A percentile compares a stretch with the other conserved stretches of the same genome.
These are phyloP conservation scores for Saccopteryx bilineata DNA, from an alignment of 2,113 vertebrate genomes.

Conservation along the genomic window DNA sequence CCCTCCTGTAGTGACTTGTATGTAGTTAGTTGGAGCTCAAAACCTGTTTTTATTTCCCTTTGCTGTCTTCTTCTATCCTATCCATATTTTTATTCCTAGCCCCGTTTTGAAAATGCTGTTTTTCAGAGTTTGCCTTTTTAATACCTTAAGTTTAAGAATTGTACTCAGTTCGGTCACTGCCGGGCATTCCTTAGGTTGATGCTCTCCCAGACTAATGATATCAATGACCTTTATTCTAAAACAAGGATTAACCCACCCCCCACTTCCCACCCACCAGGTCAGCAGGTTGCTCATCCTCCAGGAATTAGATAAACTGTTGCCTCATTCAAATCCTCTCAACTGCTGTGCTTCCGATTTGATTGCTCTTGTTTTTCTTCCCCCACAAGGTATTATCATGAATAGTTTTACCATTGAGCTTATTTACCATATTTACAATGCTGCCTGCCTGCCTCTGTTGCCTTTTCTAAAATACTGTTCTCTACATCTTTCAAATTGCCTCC, in stretches of 20 bases:
- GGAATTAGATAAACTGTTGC: slow-evolving; percentile 30
- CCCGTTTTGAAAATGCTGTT: not conserved
- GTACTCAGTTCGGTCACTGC: not conserved
- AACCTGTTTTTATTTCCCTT: not conserved
- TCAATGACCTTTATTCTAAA: slow-evolving; percentile 45
- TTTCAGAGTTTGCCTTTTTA: not conserved
- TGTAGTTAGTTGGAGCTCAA: not conserved
- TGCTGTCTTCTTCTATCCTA: not conserved
- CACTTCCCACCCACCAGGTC: not conserved
- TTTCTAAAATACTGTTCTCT: slow-evolving; percentile 56
- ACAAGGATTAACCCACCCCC: not conserved
- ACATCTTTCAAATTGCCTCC: slow-evolving; percentile 64
- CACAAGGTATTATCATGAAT: slow-evolving; percentile 58
- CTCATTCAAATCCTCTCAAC: slow-evolving; percentile 23
- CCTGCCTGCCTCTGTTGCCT: not conserved
- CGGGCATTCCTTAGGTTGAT: not conserved
- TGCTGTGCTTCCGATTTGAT: slow-evolving; percentile 4
- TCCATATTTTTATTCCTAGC: not conserved
- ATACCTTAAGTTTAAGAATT: not conserved
- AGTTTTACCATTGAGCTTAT: slow-evolving; percentile 67
- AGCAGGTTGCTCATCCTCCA: slow-evolving; percentile 51
- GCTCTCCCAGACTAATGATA: slow-evolving; percentile 6
- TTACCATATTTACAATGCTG: slow-evolving; percentile 69
- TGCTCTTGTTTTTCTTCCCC: not conserved
- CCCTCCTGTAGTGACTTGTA: not conserved